These are phyloP conservation scores for Caenorhabditis sinica DNA, from an alignment of 2,888 invertebrate genomes.

Conservation along the genomic window DNA sequence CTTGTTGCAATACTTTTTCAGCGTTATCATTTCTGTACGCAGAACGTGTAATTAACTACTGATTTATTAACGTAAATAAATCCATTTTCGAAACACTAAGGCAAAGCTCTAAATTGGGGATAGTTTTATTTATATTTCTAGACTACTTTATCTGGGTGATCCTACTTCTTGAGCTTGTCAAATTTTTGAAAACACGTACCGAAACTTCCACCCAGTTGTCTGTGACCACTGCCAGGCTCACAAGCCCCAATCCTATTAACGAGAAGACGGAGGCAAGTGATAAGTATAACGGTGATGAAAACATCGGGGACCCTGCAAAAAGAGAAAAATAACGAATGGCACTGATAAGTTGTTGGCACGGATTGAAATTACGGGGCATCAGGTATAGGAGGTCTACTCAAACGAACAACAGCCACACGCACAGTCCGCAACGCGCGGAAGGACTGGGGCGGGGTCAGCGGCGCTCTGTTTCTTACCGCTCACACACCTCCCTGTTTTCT, in stretches of 20 bases:
- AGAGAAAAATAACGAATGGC: background rate
- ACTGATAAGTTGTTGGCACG: conserved; percentile 49
- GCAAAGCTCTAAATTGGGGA: too few species aligned
- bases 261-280: conserved; percentile 96
- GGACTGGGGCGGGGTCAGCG: conserved; percentile 63
- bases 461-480: conserved; percentile 52
- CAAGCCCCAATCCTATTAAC: conserved; percentile 93
- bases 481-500: conserved; percentile 24
- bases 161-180: too few species aligned
- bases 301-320: conserved; percentile 63
- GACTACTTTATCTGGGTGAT: too few species aligned
- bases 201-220: conserved; percentile 97
- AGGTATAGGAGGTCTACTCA: conserved; percentile 67
- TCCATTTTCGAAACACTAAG: too few species aligned
- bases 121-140: too few species aligned
- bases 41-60: too few species aligned
- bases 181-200: conserved; percentile 87
- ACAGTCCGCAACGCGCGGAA: conserved; percentile 65
- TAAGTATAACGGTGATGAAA: conserved; percentile 90
- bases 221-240: conserved; percentile 95
- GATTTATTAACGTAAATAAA: too few species aligned
- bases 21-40: too few species aligned
- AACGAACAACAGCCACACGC: conserved; percentile 65
- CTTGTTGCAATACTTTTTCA: too few species aligned
- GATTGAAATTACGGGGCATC: conserved; percentile 39